Conservation (phyloP, 2,888 invertebrate species). For the Teinopalpus imperialis region DNA sequence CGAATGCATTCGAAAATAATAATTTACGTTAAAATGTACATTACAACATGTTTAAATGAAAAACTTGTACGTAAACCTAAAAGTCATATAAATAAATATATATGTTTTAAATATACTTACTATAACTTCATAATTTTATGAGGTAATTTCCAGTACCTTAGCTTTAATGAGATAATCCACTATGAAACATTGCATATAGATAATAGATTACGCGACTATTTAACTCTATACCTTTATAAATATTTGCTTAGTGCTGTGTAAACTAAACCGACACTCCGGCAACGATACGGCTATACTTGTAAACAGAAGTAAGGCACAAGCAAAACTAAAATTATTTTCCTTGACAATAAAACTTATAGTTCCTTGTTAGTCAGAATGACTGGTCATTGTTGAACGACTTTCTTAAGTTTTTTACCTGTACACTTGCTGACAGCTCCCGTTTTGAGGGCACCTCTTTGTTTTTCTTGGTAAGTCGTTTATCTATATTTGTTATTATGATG, state of each 20-base stretch:
- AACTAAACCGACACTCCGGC: conserved; percentile 48
- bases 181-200: conserved; percentile 49
- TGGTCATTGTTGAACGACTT: conserved; percentile 16
- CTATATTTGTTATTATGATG: conserved; percentile 43
- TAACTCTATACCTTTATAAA: conserved; percentile 55
- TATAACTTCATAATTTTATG: too few relatives aligned
- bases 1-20: too few relatives aligned
- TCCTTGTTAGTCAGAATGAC: neutral
- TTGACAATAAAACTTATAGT: conserved; percentile 32
- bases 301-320: conserved; percentile 2
- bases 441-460: conserved; percentile 55
- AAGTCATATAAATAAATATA: too few relatives aligned
- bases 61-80: too few relatives aligned
- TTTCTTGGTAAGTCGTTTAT: conserved; percentile 60
- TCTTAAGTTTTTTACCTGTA: conserved; percentile 36
- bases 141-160: conserved; percentile 5
- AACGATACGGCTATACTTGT: conserved; percentile 35
- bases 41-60: too few relatives aligned
- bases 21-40: too few relatives aligned
- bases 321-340: conserved; percentile 17
- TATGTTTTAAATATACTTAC: too few relatives aligned
- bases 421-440: conserved; percentile 61
- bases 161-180: conserved; percentile 48
- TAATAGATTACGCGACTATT: conserved; percentile 58
- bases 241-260: conserved; percentile 62